These are phyloP conservation scores for Anolis carolinensis DNA, from an alignment of 2,113 vertebrate genomes.

Conservation along the genomic window DNA sequence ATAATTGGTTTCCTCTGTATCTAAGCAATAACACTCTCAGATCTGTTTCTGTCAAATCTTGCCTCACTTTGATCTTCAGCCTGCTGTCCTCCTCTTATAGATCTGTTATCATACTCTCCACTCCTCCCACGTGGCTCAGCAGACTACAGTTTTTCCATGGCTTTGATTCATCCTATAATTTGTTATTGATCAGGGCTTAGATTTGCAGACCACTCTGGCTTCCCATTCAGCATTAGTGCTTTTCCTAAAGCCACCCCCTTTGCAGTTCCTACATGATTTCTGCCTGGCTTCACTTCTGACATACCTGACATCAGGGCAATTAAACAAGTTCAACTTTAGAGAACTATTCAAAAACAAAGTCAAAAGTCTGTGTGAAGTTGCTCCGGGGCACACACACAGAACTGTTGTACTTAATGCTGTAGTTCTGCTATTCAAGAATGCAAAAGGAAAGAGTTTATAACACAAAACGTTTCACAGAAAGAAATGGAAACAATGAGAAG, in stretches of 20 bases:
- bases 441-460: conserved; percentile 12
- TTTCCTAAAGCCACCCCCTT: background rate
- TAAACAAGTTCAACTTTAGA: background rate
- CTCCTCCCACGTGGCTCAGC: background rate
- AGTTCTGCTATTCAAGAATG: background rate
- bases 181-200: background rate
- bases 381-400: background rate
- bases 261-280: background rate
- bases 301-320: background rate
- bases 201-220: background rate
- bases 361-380: background rate
- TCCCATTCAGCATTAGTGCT: background rate
- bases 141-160: background rate
- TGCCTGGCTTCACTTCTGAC: background rate
- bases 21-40: background rate
- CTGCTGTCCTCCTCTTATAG: background rate
- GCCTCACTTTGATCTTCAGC: background rate
- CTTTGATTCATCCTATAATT: background rate
- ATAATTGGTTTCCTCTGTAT: background rate
- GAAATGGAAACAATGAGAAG: conserved; percentile 50
- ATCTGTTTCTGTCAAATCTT: background rate
- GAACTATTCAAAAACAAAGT: background rate
- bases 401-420: background rate
- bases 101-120: background rate
- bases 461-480: conserved; percentile 33